These are phyloP conservation scores for Ips nitidus DNA, from an alignment of 1,140 invertebrate species.

Conservation along the genomic window DNA sequence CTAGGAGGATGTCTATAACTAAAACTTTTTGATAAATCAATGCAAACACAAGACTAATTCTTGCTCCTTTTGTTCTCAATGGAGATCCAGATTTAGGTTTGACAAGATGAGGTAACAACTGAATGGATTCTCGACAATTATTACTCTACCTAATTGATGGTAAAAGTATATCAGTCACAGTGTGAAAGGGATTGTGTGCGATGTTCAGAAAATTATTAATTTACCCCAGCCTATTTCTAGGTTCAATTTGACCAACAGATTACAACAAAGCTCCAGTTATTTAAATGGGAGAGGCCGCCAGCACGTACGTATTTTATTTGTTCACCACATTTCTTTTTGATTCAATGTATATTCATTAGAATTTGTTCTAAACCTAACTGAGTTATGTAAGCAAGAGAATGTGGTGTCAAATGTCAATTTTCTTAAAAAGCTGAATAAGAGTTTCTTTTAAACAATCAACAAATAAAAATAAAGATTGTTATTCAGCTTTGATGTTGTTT, in stretches of 20 bases:
- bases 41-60: constrained; percentile 44
- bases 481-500: constrained; percentile 6
- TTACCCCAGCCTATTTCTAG: constrained; percentile 57
- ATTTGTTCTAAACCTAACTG: constrained; percentile 3
- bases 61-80: constrained; percentile 48
- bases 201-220: constrained; percentile 58
- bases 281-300: constrained; percentile 36
- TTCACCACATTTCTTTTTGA: constrained; percentile 39
- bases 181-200: constrained; percentile 52
- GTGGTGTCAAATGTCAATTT: constrained; percentile 7
- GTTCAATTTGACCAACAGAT: constrained; percentile 50
- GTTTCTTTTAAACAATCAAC: not conserved
- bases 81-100: constrained; percentile 44
- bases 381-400: constrained; percentile 21
- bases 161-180: constrained; percentile 37
- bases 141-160: constrained; percentile 26
- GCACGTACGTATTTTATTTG: constrained; percentile 53
- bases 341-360: not conserved
- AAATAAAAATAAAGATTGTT: not conserved
- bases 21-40: constrained; percentile 13
- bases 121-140: constrained; percentile 21
- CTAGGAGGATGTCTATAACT: not conserved
- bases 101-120: constrained; percentile 36
- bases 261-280: constrained; percentile 44
- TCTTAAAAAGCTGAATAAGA: constrained; percentile 8